Base-by-base conservation (phyloP, 2,113 vertebrate species). In the Cisticola juncidis region DNA sequence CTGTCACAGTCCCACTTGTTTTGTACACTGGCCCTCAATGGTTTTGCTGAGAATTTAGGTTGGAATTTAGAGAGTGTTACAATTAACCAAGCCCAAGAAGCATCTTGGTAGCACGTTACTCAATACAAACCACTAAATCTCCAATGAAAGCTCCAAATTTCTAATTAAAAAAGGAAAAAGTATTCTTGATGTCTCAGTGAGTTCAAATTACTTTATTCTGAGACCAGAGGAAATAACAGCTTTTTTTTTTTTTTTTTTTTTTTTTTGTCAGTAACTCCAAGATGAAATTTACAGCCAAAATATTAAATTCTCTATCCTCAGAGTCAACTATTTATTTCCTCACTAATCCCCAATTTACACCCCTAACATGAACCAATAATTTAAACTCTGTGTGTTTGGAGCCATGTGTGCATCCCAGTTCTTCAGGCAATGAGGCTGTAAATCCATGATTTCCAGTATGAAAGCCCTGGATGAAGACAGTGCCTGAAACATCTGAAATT, bases 21-120 rank as follows among this genome's bases (percentile, higher is more conserved):
- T 29, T 68, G 25, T 8, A 54, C 23, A 36, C 47, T 31, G 33
- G n/a, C 28, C 36, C 56, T 42, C 40, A 23, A 0, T 4, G 8
- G 5, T 50, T 38, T 19, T 5, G 25, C 2, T 0, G 1, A 77
- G 25, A 22, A 40, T 33, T 73, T 5, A 15, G 1, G 9, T 7
- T 48, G 48, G 42, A 33, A 58, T 76, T 38, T 12, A 40, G 48
- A 47, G 44, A 47, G 26, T 16, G n/a, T 28, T 35, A 12, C 7
- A 81, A 62, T n/a, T 17, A n/a, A 81, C 11, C 11, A 12, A 62
- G 36, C 15, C 7, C 20, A 4, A 56, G 64, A 86, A 29, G 4
- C 21, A 38, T 25, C 28, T 42, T 10, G 20, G n/a, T 36, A 69
- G 47, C 31, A 69, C 73, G 21, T 66, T 44, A 28, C 7, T 76